Conservation (phyloP, 1,140 invertebrate genomes). For the Lycorma delicatula region DNA sequence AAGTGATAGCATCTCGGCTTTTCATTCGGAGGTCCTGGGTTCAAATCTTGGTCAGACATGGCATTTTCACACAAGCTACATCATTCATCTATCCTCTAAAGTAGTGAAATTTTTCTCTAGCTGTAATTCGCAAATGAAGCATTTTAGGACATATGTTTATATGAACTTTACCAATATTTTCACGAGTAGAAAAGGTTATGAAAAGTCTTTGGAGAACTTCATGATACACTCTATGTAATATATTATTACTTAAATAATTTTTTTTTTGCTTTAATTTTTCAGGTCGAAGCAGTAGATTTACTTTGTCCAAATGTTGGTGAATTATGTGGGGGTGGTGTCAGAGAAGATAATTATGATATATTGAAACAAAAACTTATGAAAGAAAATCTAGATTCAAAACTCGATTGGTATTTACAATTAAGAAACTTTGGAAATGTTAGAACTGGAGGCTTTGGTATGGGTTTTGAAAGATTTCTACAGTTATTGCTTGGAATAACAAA, state of each 20-base stretch:
- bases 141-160: too few relatives aligned
- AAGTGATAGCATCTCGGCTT: too few relatives aligned
- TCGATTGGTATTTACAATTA: conserved; percentile 89
- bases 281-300: conserved; percentile 82
- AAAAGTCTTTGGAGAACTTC: too few relatives aligned
- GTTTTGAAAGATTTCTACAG: conserved; percentile 88
- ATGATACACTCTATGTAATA: too few relatives aligned
- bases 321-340: conserved; percentile 85
- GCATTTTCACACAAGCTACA: too few relatives aligned
- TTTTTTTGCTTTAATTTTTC: conserved; percentile 26
- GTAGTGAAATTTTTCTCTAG: too few relatives aligned
- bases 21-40: too few relatives aligned
- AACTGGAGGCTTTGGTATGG: conserved; percentile 91
- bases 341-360: conserved; percentile 67
- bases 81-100: too few relatives aligned
- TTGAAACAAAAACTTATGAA: conserved; percentile 43
- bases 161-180: too few relatives aligned
- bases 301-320: conserved; percentile 83
- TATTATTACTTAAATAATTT: background rate
- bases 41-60: too few relatives aligned
- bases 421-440: conserved; percentile 79
- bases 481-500: conserved; percentile 68
- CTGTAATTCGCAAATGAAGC: too few relatives aligned
- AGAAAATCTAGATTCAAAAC: conserved; percentile 37
- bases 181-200: too few relatives aligned